Conservation (phyloP, 2,113 vertebrate genomes). For the Uria aalge region DNA sequence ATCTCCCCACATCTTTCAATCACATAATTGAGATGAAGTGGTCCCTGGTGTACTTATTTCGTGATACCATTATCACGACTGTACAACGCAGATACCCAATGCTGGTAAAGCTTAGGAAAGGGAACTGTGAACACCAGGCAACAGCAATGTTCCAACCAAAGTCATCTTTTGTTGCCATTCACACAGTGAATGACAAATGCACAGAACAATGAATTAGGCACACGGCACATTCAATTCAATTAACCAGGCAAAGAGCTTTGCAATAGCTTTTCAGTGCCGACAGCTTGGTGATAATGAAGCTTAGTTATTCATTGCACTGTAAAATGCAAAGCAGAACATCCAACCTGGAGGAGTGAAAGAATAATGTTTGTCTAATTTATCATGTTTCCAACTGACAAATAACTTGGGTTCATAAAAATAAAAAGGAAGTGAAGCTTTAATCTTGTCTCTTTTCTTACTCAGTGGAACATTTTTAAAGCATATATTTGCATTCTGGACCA, state of each 20-base stretch:
- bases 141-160: background rate
- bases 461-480: conserved; percentile 38
- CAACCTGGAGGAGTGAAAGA: conserved; percentile 55
- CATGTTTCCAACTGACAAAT: conserved; percentile 62
- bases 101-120: background rate
- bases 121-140: background rate
- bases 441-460: conserved; percentile 25
- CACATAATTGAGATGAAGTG: background rate
- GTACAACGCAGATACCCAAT: background rate
- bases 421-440: conserved; percentile 55
- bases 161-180: background rate
- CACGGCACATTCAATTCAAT: background rate
- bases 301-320: conserved; percentile 24
- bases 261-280: conserved; percentile 35
- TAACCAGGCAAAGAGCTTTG: background rate
- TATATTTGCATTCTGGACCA: conserved; percentile 35
- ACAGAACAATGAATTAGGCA: background rate
- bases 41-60: background rate
- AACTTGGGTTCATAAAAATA: conserved; percentile 26
- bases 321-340: conserved; percentile 49
- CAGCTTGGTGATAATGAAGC: conserved; percentile 54
- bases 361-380: conserved; percentile 61
- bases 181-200: background rate
- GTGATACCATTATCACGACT: background rate
- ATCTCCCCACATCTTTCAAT: conserved; percentile 55